Conservation (phyloP, 1,140 invertebrate species). For the Archivesica marissinica region DNA sequence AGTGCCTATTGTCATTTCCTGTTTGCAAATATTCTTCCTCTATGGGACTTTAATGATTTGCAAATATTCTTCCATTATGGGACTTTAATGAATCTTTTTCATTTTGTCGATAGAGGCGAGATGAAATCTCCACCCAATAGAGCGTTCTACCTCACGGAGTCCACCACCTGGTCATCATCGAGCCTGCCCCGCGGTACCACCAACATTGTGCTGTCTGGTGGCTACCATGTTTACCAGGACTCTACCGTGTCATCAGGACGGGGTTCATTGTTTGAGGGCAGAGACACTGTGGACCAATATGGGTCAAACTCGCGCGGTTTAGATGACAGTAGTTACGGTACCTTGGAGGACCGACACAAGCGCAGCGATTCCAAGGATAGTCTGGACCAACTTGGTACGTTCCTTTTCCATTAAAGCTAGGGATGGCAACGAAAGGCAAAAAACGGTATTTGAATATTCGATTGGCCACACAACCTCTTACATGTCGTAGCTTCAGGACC, state of each 20-base stretch:
- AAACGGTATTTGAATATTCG: no score
- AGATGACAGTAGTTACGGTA: constrained; percentile 72
- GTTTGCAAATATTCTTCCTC: no score
- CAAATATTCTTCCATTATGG: no score
- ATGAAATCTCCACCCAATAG: constrained; percentile 63
- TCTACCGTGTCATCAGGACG: constrained; percentile 72
- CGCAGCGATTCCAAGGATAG: constrained; percentile 77
- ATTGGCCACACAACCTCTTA: no score
- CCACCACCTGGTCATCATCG: constrained; percentile 37
- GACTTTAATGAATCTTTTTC: no score
- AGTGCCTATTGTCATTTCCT: no score
- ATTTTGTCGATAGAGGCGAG: constrained; percentile 62
- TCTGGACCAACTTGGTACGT: constrained; percentile 76
- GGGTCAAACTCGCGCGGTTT: constrained; percentile 56
- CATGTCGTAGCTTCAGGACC: no score
- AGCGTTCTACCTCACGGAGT: constrained; percentile 57
- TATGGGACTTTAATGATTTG: no score
- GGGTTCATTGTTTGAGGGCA: constrained; percentile 69
- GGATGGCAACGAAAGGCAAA: no score
- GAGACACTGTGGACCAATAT: constrained; percentile 64
- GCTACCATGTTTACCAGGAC: constrained; percentile 77
- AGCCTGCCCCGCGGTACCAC: constrained; percentile 51
- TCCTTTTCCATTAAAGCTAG: no score
- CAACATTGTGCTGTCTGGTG: constrained; percentile 19
- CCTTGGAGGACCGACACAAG: constrained; percentile 75